phyloP scores from a whole-genome alignment of 1,140 invertebrate genomes.

The Scaptomyza pallida region DNA sequence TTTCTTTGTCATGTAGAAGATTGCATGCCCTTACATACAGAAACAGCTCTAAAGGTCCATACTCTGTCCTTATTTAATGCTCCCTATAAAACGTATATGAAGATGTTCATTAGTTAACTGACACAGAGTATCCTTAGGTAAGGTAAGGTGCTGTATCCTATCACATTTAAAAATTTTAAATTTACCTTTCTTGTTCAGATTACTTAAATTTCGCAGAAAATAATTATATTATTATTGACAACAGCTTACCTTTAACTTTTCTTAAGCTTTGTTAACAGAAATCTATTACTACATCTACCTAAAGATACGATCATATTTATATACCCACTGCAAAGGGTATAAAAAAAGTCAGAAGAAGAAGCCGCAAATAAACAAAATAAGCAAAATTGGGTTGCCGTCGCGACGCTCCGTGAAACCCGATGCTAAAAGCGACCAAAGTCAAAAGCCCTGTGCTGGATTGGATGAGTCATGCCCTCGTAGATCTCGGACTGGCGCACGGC shows the following conservation, averaged over 20 bases:
- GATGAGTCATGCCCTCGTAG: constrained; percentile 38
- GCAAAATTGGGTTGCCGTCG: constrained; percentile 47
- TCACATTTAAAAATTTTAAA: too few species aligned
- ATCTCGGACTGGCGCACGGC: constrained; percentile 11
- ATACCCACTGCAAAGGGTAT: background rate
- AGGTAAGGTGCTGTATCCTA: too few species aligned
- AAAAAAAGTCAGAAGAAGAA: constrained; percentile 43
- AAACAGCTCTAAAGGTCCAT: background rate
- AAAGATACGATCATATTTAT: background rate
- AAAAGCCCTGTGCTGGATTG: constrained; percentile 34
- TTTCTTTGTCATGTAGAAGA: background rate
- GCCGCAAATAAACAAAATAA: constrained; percentile 24
- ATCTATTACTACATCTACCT: too few species aligned
- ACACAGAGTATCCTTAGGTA: too few species aligned
- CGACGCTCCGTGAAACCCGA: constrained; percentile 21
- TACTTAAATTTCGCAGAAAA: too few species aligned
- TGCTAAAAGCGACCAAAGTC: constrained; percentile 37
- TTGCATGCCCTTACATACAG: background rate
- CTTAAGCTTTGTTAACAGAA: too few species aligned
- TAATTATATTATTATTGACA: too few species aligned
- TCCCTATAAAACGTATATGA: too few species aligned
- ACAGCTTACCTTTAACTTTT: too few species aligned
- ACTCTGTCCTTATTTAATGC: too few species aligned
- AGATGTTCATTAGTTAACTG: too few species aligned
- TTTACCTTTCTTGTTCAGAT: too few species aligned